Base-by-base conservation (phyloP, 1,140 invertebrate genomes). In the Rhagoletis zephyria region DNA sequence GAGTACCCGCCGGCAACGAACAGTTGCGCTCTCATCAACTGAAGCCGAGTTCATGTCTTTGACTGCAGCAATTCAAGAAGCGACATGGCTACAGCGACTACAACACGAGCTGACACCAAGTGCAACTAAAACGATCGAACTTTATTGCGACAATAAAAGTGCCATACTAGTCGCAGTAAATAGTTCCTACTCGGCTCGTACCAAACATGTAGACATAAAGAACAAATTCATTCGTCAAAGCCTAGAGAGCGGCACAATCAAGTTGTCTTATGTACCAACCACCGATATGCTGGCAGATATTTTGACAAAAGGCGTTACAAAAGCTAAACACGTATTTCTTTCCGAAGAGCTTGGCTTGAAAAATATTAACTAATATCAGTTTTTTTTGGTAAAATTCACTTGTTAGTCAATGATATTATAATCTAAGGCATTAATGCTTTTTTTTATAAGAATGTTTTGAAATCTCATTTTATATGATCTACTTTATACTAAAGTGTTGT, bases 1-100 rank as follows among this genome's bases (percentile, higher is more conserved):
- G 91, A 74, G 87, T 30, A 91, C 89, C 10, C 90, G 90, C 70
- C 91, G 91, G 85, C 93, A 93, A 87, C 81, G 81, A 3, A 88
- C 88, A 40, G 89, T 92, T 6, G 88, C 91, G 14, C 65, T 91
- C 1, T 93, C 91, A 2, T 90, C 90, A 4, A 90, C 90, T 4
- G 92, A 93, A 87, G 87, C 92, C 0, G 92, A 93, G 74, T 93
- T 91, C 85, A 89, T 93, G 88, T 90, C 90, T 60, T 77, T 91
- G 56, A 88, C 88, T 30, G 87, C 77, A 64, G 88, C 89, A 7
- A 87, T 89, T 85, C 61, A 88, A 59, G 88, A 90, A 88, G 88
- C 88, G 14, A 59, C 88, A 19, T 89, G 85, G 87, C 60, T 89
- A 40, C 85, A 81, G 67, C 56, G 74, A 42, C 45, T 88, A 3